Evolutionary conservation across 2,113 vertebrate genomes (phyloP).

Genomic region (Brienomyrus brachyistius): DNA sequence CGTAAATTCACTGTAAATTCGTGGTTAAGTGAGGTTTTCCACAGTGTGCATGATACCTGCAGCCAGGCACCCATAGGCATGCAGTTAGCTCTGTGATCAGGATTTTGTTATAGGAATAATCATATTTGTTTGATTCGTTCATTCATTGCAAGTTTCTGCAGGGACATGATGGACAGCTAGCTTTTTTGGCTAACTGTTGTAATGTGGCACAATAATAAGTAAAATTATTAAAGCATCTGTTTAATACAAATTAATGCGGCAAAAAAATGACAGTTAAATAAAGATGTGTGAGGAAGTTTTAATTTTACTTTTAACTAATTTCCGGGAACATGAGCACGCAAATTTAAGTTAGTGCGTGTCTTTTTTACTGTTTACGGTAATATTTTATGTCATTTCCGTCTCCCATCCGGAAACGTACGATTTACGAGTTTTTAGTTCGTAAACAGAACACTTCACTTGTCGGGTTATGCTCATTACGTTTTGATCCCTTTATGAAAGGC

Average conservation of each 20-base stretch:
- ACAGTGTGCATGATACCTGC: background rate
- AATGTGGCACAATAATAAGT: background rate
- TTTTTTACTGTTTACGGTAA: background rate
- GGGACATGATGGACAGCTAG: background rate
- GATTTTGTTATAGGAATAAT: background rate
- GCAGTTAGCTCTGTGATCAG: background rate
- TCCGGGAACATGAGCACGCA: background rate
- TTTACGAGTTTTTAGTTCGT: background rate
- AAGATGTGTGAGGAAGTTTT: background rate
- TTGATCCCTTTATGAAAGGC: background rate
- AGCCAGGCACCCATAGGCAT: background rate
- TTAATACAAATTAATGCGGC: background rate
- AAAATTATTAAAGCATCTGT: background rate
- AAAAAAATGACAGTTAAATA: background rate
- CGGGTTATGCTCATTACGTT: background rate
- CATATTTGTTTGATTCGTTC: background rate
- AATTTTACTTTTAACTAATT: background rate
- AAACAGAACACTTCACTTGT: background rate
- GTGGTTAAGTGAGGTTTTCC: background rate
- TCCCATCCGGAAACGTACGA: background rate
- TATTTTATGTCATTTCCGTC: constrained; percentile 1
- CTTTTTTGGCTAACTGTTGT: background rate
- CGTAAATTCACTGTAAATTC: background rate
- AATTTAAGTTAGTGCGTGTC: background rate
- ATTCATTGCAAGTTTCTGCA: background rate